A percentile compares a stretch with the other conserved stretches of the same genome.
Evolutionary conservation across 2,797 vertebrate genomes (phyloP).

Genomic region (Thalassophryne amazonica): DNA sequence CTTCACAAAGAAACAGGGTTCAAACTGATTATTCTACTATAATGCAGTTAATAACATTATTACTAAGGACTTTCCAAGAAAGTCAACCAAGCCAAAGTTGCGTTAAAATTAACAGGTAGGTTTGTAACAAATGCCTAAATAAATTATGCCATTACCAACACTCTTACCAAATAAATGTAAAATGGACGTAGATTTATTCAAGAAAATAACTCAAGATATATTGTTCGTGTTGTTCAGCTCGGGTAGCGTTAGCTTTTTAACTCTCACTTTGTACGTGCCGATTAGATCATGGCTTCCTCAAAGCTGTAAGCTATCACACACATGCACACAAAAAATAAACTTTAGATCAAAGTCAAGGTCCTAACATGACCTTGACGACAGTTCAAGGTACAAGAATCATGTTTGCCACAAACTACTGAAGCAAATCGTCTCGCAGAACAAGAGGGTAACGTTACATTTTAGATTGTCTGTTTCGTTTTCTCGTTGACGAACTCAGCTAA

Average conservation of each 20-base stretch:
- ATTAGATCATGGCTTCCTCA: conserved; percentile 73
- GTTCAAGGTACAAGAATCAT: rapidly evolving
- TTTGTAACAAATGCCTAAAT: not conserved
- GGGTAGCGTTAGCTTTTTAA: conserved; percentile 11
- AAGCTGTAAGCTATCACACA: conserved; percentile 58
- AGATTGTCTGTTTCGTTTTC: not conserved
- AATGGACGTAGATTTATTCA: no score
- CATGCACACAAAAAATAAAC: conserved; percentile 24
- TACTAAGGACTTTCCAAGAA: no score
- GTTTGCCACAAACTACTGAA: rapidly evolving
- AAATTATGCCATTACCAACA: rapidly evolving
- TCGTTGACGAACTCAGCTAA: conserved; percentile 21
- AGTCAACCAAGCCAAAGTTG: not conserved
- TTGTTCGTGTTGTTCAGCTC: not conserved
- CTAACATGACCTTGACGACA: not conserved
- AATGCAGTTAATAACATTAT: no score
- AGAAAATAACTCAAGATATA: no score
- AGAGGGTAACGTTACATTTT: not conserved
- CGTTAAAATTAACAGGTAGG: not conserved
- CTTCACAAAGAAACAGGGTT: no score
- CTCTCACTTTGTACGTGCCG: conserved; percentile 13
- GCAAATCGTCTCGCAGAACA: rapidly evolving
- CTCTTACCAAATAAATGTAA: rapidly evolving
- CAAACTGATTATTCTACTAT: no score
- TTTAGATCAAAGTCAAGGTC: conserved; percentile 27